Percentiles rank a stretch among this genome's conserved stretches.
Evolutionary conservation across 1,140 invertebrate species (phyloP).

Genomic region (Vanessa atalanta): DNA sequence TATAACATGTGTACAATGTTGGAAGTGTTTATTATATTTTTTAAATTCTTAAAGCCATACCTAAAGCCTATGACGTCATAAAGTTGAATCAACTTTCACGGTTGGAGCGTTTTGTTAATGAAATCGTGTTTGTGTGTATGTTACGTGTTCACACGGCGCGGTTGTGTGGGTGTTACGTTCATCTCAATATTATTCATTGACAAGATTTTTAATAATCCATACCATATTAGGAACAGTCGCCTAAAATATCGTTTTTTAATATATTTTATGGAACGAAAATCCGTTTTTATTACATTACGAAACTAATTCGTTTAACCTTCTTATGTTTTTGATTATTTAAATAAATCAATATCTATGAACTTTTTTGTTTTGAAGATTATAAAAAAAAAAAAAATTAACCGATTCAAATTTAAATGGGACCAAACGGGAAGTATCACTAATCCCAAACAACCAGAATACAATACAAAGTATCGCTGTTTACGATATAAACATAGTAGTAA

Average conservation of each 20-base stretch:
- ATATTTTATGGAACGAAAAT: conserved; percentile 3
- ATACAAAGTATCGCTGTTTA: too few species aligned
- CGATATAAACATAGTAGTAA: too few species aligned
- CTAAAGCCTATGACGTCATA: not conserved
- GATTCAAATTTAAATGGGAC: too few species aligned
- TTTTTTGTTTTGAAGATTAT: too few species aligned
- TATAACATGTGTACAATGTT: too few species aligned
- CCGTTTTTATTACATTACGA: not conserved
- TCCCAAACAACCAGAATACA: too few species aligned
- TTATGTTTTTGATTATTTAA: not conserved
- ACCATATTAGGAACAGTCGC: not conserved
- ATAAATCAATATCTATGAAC: too few species aligned
- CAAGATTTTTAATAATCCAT: not conserved
- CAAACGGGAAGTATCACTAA: too few species aligned
- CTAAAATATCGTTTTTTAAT: not conserved
- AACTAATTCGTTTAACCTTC: not conserved
- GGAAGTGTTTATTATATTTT: too few species aligned
- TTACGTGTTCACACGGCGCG: too few species aligned
- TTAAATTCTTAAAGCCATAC: too few species aligned
- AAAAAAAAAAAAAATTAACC: too few species aligned
- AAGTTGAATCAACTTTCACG: not conserved
- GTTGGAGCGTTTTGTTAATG: not conserved
- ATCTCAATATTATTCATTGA: conserved; percentile 11
- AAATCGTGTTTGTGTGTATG: not conserved
- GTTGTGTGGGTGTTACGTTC: conserved; percentile 1